These are phyloP conservation scores for Ramphastos sulfuratus DNA, from an alignment of 2,113 vertebrate species.

Conservation along the genomic window DNA sequence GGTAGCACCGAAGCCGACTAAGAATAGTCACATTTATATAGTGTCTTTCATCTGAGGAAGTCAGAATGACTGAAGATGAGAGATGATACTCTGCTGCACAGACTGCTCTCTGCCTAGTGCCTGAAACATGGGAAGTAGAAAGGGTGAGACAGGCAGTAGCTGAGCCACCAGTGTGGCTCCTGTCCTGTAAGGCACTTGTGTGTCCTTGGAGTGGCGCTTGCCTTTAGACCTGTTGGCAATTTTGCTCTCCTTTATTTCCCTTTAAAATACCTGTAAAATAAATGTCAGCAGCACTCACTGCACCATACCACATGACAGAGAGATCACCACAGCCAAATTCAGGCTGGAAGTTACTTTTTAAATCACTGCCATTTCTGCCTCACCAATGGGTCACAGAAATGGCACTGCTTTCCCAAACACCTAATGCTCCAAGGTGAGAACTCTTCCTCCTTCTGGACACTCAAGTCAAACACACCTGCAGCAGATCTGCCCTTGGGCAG, in stretches of 20 bases:
- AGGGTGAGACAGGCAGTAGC: not conserved
- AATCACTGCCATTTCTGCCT: not conserved
- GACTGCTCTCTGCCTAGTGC: not conserved
- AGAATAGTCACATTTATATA: not conserved
- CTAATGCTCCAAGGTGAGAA: not conserved
- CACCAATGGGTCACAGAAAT: not conserved
- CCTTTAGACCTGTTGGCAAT: not conserved
- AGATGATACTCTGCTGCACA: fast-evolving
- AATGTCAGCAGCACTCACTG: not conserved
- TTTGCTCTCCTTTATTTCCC: not conserved
- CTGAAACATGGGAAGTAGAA: not conserved
- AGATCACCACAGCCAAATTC: not conserved
- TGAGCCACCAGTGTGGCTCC: not conserved
- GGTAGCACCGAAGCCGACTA: not conserved
- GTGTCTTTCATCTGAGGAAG: conserved; percentile 27
- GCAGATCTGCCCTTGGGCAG: not conserved
- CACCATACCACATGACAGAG: not conserved
- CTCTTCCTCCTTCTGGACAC: not conserved
- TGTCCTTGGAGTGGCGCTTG: not conserved
- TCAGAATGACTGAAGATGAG: not conserved
- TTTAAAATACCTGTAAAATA: not conserved
- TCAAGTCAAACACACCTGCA: fast-evolving
- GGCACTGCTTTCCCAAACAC: not conserved
- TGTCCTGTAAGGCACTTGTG: not conserved
- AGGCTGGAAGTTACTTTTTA: not conserved